Percentiles rank a stretch among this genome's conserved stretches.
Evolutionary conservation across 2,888 invertebrate genomes (phyloP).

Genomic region (Mythimna impura): DNA sequence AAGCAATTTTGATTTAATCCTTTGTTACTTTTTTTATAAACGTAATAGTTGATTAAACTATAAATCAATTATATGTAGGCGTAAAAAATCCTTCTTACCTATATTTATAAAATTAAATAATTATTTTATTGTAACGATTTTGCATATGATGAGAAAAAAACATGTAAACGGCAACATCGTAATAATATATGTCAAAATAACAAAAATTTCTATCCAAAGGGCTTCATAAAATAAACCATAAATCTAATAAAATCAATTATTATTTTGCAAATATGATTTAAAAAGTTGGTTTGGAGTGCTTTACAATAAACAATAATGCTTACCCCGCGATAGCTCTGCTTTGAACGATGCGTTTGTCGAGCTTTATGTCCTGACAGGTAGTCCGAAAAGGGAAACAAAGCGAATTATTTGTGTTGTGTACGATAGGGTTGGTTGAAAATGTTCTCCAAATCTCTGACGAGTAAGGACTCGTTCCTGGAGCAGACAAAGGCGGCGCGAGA

Average conservation of each 20-base stretch:
- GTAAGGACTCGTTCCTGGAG: conserved; percentile 95
- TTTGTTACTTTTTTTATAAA: neutral
- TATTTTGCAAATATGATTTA: conserved; percentile 68
- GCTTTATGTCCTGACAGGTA: conserved; percentile 73
- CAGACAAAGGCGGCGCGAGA: conserved; percentile 97
- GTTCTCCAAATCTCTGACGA: conserved; percentile 87
- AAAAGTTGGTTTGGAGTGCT: conserved; percentile 53
- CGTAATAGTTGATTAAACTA: neutral
- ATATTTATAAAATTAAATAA: no score
- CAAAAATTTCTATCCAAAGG: conserved; percentile 55
- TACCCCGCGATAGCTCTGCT: conserved; percentile 53
- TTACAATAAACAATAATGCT: conserved; percentile 57
- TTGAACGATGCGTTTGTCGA: conserved; percentile 56
- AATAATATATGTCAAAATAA: conserved; percentile 72
- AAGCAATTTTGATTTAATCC: neutral
- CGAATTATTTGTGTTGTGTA: conserved; percentile 70
- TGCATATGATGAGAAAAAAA: neutral
- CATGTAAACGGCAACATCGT: conserved; percentile 48
- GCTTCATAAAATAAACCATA: conserved; percentile 61
- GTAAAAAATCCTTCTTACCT: neutral
- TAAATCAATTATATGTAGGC: neutral
- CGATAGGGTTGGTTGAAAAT: conserved; percentile 71
- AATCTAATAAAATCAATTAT: conserved; percentile 58
- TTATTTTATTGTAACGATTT: neutral
- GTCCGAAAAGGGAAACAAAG: conserved; percentile 80